A percentile compares a stretch with the other conserved stretches of the same genome.
Evolutionary conservation across 2,797 vertebrate genomes (phyloP).

Genomic region (Orestias chungarensis): DNA sequence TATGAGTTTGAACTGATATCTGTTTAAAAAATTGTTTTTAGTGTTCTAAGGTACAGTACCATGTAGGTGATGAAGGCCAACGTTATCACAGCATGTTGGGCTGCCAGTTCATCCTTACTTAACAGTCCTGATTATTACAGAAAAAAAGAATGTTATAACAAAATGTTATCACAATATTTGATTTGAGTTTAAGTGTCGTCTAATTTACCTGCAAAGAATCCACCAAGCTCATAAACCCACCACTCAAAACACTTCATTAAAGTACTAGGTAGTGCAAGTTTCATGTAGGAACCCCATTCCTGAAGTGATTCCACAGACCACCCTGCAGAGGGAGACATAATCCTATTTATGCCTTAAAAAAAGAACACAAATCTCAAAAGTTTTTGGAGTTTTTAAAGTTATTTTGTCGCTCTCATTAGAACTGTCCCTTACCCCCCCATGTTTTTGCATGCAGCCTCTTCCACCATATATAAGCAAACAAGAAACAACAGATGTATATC

Average conservation of each 20-base stretch:
- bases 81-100: conserved; percentile 86
- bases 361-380: not conserved
- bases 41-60: conserved; percentile 52
- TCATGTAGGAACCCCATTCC: conserved; percentile 90
- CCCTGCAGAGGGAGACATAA: conserved; percentile 78
- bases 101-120: conserved; percentile 85
- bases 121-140: conserved; percentile 79
- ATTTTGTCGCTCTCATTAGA: not conserved
- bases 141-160: not conserved
- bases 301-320: conserved; percentile 89
- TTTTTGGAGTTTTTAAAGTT: not conserved
- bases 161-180: not conserved
- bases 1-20: not conserved
- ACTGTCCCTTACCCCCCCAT: conserved; percentile 85
- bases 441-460: conserved; percentile 86
- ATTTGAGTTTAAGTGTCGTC: not conserved
- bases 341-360: conserved; percentile 17
- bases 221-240: conserved; percentile 93
- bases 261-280: conserved; percentile 88
- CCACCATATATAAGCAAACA: conserved; percentile 85
- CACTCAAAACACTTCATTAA: conserved; percentile 94
- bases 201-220: conserved; percentile 86
- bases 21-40: not conserved
- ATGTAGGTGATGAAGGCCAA: conserved; percentile 70
- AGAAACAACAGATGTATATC: conserved; percentile 78